Evolutionary conservation across 2,888 invertebrate genomes (phyloP), one percentile per base, ranked within the genome.

Genomic region (Troides oblongomaculatus): DNA sequence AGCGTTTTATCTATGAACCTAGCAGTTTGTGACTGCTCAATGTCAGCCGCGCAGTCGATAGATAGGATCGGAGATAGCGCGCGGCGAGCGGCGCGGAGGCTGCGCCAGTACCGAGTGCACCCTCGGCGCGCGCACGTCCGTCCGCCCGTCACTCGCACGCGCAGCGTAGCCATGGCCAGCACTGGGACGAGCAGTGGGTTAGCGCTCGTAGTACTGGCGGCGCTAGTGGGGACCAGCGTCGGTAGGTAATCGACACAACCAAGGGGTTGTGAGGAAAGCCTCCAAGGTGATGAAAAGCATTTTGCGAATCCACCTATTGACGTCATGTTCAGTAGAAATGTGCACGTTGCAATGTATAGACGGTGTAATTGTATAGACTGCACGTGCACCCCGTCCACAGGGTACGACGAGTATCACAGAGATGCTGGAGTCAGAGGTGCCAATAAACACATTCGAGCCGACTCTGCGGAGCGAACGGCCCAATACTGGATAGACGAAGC

Each of bases 401-500:
- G 23, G 17, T 62, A 58, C 39, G 70, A 70, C 23, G 70, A 66
- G 12, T 70, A 70, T 23, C 70, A 70, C 18, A 58, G 25, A n/a
- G 21, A 21, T 25, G 56, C 17, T 8, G 65, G 30, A 46, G 23
- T 5, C 50, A 17, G 25, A 17, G 23, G 18, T 17, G 10, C 18
- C 3, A 23, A 25, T 21, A 30, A 39, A 21, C 62, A 39, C 5
- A 39, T 7, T 10, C 39, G 30, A 21, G 17, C 57, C 21, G 76
- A 74, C 68, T 30, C 67, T 56, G 39, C 57, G 7, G 85, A 84
- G 67, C 53, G 70, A n/a, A 72, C 74, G 1, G 74, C 84, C 0
- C 81, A 84, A 12, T 92, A 85, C 79, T 94, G 94, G 94, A 81
- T 79, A 21, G 76, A 76, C 0, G 79, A 93, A 68, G 94, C 93